Evolutionary conservation across 2,797 vertebrate genomes (phyloP).

Genomic region (Emydoidea blandingii): DNA sequence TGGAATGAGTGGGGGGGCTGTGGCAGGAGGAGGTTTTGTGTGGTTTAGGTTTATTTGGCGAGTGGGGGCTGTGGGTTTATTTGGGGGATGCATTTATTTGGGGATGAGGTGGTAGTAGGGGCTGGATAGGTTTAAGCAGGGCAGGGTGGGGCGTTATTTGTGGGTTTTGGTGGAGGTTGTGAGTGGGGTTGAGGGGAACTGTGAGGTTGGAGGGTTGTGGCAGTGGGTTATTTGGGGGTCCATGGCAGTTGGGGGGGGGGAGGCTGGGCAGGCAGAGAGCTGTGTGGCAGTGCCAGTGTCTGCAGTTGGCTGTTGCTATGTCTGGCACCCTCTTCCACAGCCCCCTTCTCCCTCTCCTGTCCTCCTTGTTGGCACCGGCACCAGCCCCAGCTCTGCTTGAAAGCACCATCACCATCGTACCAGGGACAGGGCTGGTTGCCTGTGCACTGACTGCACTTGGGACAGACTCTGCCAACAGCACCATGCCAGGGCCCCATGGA

Average conservation of each 20-base stretch:
- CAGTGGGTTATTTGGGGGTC: not conserved
- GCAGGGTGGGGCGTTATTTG: not conserved
- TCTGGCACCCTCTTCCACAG: no score
- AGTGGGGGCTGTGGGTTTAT: not conserved
- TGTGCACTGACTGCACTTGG: not conserved
- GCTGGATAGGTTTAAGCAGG: not conserved
- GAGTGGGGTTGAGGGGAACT: not conserved
- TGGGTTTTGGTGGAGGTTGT: not conserved
- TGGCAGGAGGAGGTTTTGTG: not conserved
- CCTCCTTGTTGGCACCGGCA: no score
- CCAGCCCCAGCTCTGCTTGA: no score
- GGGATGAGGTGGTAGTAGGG: not conserved
- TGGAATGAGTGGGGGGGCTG: not conserved
- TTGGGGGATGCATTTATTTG: not conserved
- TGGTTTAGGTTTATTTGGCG: not conserved
- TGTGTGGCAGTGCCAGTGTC: no score
- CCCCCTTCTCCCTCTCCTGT: no score
- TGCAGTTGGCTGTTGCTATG: no score
- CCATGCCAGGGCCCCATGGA: not conserved
- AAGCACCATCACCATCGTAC: not conserved
- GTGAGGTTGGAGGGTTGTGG: not conserved
- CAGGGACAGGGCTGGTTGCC: not conserved
- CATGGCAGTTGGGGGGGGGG: no score
- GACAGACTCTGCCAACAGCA: not conserved
- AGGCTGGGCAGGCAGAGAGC: no score